These are phyloP conservation scores for Leguminivora glycinivorella DNA, from an alignment of 1,140 invertebrate species.

Conservation along the genomic window DNA sequence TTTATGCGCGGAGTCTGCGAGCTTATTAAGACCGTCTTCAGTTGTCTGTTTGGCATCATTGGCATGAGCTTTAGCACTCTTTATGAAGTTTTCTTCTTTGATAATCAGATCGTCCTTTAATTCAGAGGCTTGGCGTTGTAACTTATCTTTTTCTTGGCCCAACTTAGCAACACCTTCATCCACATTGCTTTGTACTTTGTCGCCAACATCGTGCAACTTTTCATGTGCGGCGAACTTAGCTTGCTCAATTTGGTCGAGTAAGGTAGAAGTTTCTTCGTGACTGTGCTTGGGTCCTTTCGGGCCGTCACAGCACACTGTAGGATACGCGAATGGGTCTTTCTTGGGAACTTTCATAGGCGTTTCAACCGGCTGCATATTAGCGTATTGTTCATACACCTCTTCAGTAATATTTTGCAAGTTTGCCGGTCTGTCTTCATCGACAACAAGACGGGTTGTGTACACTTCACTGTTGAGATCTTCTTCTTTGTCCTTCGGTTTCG, in stretches of 20 bases:
- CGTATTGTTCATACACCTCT: conserved; percentile 69
- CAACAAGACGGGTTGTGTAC: conserved; percentile 67
- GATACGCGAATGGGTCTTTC: conserved; percentile 62
- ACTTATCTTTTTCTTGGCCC: conserved; percentile 58
- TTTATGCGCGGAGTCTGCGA: conserved; percentile 45
- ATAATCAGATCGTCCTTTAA: conserved; percentile 52
- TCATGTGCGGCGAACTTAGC: conserved; percentile 62
- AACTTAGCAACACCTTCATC: conserved; percentile 55
- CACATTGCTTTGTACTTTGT: conserved; percentile 48
- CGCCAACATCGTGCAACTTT: conserved; percentile 53
- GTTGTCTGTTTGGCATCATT: conserved; percentile 43
- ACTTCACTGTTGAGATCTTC: conserved; percentile 62
- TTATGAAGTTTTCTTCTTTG: conserved; percentile 51
- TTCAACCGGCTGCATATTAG: conserved; percentile 70
- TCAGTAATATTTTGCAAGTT: conserved; percentile 52
- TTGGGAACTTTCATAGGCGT: conserved; percentile 52
- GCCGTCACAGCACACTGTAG: conserved; percentile 62
- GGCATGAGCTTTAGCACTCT: conserved; percentile 42
- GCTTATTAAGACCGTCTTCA: conserved; percentile 43
- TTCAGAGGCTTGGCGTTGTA: conserved; percentile 53
- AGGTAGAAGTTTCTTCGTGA: conserved; percentile 69
- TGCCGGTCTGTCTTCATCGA: conserved; percentile 60
- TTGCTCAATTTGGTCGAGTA: conserved; percentile 66
- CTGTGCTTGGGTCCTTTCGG: conserved; percentile 62
- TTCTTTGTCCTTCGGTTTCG: conserved; percentile 61